Evolutionary conservation across 1,140 invertebrate genomes (phyloP).

Genomic region (Lepeophtheirus salmonis): DNA sequence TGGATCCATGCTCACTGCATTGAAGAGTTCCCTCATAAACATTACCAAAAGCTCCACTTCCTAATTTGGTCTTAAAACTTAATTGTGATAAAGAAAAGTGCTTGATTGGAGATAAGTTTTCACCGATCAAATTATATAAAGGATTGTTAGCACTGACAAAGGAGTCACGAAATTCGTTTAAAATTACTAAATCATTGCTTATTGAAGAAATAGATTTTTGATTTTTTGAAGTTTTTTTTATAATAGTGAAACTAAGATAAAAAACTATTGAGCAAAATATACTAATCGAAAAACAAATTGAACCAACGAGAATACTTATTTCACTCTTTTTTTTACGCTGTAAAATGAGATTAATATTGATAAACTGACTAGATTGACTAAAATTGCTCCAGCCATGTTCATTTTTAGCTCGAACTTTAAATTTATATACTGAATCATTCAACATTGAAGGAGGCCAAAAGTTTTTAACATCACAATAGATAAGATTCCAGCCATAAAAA

Average conservation of each 20-base stretch:
- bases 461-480: not conserved
- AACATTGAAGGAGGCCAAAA: not conserved
- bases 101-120: too few species aligned
- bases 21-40: slow-evolving; percentile 30
- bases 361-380: not conserved
- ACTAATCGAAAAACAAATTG: not conserved
- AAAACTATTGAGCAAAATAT: not conserved
- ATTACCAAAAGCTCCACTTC: slow-evolving; percentile 35
- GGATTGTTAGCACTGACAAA: not conserved
- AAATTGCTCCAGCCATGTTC: not conserved
- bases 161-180: too few species aligned
- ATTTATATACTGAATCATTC: not conserved
- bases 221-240: not conserved
- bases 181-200: too few species aligned
- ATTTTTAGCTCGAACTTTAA: not conserved
- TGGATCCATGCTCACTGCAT: not conserved
- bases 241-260: not conserved
- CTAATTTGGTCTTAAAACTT: slow-evolving; percentile 24
- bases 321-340: not conserved
- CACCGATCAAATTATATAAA: not conserved
- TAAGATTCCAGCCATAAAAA: not conserved
- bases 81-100: too few species aligned
- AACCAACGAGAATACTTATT: not conserved
- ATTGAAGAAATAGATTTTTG: not conserved
- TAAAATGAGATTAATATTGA: not conserved